These are phyloP conservation scores for Hyles lineata DNA, from an alignment of 2,888 invertebrate genomes.

Conservation along the genomic window DNA sequence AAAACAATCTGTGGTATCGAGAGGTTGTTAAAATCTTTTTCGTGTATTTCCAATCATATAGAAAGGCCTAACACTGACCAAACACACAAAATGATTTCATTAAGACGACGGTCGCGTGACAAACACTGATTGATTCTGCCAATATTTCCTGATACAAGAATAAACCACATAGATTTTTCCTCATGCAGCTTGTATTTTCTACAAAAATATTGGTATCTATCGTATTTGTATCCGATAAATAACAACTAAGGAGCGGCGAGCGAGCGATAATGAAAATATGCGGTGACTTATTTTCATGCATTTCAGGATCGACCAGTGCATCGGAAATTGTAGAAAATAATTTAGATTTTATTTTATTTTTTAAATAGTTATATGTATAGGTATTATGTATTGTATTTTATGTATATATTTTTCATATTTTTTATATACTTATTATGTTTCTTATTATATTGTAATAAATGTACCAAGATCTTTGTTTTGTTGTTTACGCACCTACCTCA, in stretches of 20 bases:
- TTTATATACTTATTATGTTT: too few relatives aligned
- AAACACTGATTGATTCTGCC: slow-evolving; percentile 19
- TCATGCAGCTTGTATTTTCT: neutral
- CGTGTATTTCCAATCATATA: neutral
- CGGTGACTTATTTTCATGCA: neutral
- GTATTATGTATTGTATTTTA: too few relatives aligned
- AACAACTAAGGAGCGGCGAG: neutral
- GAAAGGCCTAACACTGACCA: neutral
- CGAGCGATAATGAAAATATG: neutral
- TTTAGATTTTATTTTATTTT: too few relatives aligned
- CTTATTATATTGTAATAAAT: too few relatives aligned
- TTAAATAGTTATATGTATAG: too few relatives aligned
- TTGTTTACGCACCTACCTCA: too few relatives aligned
- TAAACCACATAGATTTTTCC: slow-evolving; percentile 15
- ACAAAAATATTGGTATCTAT: neutral
- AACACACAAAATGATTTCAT: neutral
- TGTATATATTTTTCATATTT: too few relatives aligned
- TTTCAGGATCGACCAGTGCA: neutral
- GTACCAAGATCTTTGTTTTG: too few relatives aligned
- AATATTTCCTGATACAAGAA: slow-evolving; percentile 14
- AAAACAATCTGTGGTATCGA: too few relatives aligned
- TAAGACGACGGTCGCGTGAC: slow-evolving; percentile 7
- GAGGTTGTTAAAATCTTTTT: neutral
- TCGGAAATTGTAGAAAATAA: too few relatives aligned
- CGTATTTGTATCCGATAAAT: neutral